These are phyloP conservation scores for Neosalanx taihuensis DNA, from an alignment of 2,797 vertebrate species.

Conservation along the genomic window DNA sequence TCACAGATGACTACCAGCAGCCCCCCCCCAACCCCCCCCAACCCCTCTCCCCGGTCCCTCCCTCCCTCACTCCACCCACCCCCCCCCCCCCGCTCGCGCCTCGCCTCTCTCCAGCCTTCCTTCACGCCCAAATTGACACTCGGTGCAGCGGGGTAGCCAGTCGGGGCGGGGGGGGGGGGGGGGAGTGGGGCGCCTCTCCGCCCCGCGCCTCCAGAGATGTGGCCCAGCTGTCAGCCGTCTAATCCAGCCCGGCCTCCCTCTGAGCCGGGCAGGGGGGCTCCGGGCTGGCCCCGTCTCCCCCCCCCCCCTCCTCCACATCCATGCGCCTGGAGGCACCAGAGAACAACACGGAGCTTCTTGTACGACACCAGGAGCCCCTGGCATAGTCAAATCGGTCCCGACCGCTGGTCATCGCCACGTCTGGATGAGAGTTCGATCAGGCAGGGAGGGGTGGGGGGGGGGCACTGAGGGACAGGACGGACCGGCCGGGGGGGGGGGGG, in stretches of 20 bases:
- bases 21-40: constrained; percentile 47
- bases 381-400: constrained; percentile 63
- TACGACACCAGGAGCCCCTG: constrained; percentile 50
- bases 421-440: no score
- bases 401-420: constrained; percentile 50
- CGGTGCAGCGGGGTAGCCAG: constrained; percentile 71
- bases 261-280: constrained; percentile 67
- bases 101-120: constrained; percentile 67
- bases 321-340: constrained; percentile 60
- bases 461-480: no score
- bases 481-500: no score
- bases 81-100: neutral
- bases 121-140: constrained; percentile 79
- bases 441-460: no score
- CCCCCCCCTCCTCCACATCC: constrained; percentile 33
- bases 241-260: constrained; percentile 77
- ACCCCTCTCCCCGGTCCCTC: constrained; percentile 39
- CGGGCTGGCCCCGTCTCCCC: constrained; percentile 48
- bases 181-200: constrained; percentile 68
- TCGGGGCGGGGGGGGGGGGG: no score
- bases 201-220: constrained; percentile 74
- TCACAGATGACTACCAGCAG: constrained; percentile 67
- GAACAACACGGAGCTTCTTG: constrained; percentile 59
- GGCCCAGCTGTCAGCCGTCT: constrained; percentile 79
- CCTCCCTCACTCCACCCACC: constrained; percentile 52